Base-by-base conservation (phyloP, 2,113 vertebrate genomes). In the Psilopogon haemacephalus region DNA sequence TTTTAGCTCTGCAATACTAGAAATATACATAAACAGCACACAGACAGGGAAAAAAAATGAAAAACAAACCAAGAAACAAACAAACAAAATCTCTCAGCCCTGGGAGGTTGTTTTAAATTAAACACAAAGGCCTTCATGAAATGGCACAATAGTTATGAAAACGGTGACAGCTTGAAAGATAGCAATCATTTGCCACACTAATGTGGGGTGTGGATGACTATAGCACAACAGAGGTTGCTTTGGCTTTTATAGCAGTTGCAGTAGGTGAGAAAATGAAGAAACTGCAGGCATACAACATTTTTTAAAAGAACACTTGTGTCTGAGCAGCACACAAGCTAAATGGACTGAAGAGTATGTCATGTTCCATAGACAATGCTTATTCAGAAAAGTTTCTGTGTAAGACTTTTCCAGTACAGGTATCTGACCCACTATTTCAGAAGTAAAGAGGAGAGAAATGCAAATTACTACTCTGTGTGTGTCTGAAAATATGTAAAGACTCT, bases 191-290 rank as follows among this genome's bases (percentile, higher is more conserved):
- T 83, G 32, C 44, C 54, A 28, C 32, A 33, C 9, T 17, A 3
- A 23, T 14, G 0, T 0, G 2, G 37, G 24, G 35, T 33, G 26
- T 15, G n/a, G 26, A 71, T 15, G 30, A 68, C 15, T 35, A 30
- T 12, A 42, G 48, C 28, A 44, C 16, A 30, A 11, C 35, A 56
- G 17, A 44, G 35, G 35, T n/a, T 73, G 40, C 33, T 84, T 77
- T 48, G 69, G 19, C 50, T 83, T 67, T 38, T 58, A 11, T 10
- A 54, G 37, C 30, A 86, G 54, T 67, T 33, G 24, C 26, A 69
- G 30, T 4, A 27, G 26, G 70, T 14, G 8, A 78, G 58, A 85
- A 89, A 75, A 58, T 50, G 16, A 63, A 88, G 48, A 63, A 54
- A 38, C 18, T 32, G 21, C 33, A 85, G 65, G 60, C 83, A 79